These are phyloP conservation scores for Coturnix japonica DNA, from an alignment of 2,113 vertebrate species.

Conservation along the genomic window DNA sequence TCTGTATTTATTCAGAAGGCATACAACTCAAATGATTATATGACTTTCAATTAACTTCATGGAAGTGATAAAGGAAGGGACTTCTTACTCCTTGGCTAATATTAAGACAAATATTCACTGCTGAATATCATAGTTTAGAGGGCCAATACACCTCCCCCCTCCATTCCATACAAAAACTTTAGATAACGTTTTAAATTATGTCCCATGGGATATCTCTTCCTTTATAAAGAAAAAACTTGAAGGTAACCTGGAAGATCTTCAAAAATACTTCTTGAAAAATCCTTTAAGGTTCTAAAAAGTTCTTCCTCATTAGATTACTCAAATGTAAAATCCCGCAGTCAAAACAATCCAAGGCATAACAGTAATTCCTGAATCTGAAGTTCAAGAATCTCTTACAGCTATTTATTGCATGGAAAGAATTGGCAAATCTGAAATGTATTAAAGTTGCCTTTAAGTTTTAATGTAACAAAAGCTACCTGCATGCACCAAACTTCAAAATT, in stretches of 20 bases:
- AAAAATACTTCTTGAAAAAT: conserved; percentile 9
- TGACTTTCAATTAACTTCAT: neutral
- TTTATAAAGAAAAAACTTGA: neutral
- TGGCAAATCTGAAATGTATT: neutral
- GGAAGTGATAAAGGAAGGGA: conserved; percentile 4
- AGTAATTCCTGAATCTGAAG: conserved; percentile 11
- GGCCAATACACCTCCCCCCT: neutral
- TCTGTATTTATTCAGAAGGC: conserved; percentile 35
- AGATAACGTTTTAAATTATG: neutral
- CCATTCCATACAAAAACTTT: neutral
- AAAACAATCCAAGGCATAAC: neutral
- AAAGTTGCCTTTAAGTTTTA: neutral
- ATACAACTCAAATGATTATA: neutral
- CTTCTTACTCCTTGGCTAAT: neutral
- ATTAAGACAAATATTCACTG: neutral
- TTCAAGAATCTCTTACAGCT: conserved; percentile 9
- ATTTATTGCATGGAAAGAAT: neutral
- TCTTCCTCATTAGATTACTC: neutral
- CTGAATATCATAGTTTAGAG: neutral
- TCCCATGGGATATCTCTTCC: neutral
- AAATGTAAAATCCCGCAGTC: neutral
- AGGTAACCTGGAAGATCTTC: neutral
- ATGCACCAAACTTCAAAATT: neutral
- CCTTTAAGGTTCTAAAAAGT: neutral
- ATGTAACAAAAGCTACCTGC: neutral